Evolutionary conservation across 1,140 invertebrate genomes (phyloP), one percentile per base, ranked within the genome.

Genomic region (Geopemphigus sp.): DNA sequence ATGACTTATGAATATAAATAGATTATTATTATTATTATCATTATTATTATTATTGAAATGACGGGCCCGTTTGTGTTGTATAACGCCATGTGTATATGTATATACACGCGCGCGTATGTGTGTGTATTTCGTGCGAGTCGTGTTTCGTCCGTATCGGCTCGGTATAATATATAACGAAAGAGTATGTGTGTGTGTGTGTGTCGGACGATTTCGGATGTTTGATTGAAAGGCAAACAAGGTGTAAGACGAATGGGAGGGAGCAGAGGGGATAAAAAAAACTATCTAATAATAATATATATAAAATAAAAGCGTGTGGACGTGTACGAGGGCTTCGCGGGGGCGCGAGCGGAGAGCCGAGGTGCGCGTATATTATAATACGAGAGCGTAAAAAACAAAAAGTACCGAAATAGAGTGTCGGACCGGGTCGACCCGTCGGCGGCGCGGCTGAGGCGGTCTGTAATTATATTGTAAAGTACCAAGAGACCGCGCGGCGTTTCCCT

Each of bases 1-100:
- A 78, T 78, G 74, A 78, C 74, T 78, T 78, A 78, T 63, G 74
- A 78, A 63, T 78, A 78, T 78, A 78, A 78, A 78, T 78, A 78
- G 57, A 78, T 78, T 74, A 74, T 74, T 74, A 73, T 73, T 74
- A 74, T 74, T 74, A 73, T n/a, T n/a, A n/a, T n/a, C n/a, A 74
- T 74, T 74, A 73, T 73, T 74, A 74, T 73, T 29, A 64, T 64
- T 78, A 78, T 78, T 78, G 74, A 78, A 78, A 78, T 78, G 74
- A 78, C 74, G 57, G n/a, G 32, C 54, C 32, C 73, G 73, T 76
- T 76, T 76, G n/a, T n/a, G 45, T 50, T 26, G 57, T 61, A 39
- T 61, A 78, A 78, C 74, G 74, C 57, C 74, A 50, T 15, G 47
- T 47, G 22, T 45, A 22, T 47, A 68, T 45, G 45, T 45, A 64